Percentiles rank a stretch among this genome's conserved stretches.
These are phyloP conservation scores for Coregonus suidteri DNA, from an alignment of 2,797 vertebrate species.

Conservation along the genomic window DNA sequence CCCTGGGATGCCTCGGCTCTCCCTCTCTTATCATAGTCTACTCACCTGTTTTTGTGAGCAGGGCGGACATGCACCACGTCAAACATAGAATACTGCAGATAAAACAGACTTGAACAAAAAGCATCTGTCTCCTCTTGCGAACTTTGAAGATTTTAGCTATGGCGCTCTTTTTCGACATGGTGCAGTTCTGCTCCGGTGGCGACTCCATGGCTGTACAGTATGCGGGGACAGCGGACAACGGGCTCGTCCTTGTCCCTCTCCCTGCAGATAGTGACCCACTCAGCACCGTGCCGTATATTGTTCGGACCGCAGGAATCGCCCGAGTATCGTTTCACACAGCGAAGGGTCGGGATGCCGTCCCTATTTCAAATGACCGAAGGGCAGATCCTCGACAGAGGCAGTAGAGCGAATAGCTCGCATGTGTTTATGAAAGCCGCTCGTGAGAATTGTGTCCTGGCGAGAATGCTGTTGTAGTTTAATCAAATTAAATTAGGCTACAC, in stretches of 20 bases:
- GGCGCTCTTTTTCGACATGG: conserved; percentile 49
- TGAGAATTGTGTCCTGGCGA: conserved; percentile 26
- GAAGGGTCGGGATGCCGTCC: conserved; percentile 34
- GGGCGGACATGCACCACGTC: conserved; percentile 60
- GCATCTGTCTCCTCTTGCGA: conserved; percentile 64
- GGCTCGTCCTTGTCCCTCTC: conserved; percentile 1
- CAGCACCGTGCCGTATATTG: conserved; percentile 30
- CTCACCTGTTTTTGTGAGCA: conserved; percentile 62
- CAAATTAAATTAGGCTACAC: conserved; percentile 1
- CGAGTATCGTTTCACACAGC: conserved; percentile 33
- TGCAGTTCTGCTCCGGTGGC: conserved; percentile 17
- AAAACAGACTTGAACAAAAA: conserved; percentile 60
- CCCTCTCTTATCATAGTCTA: background rate
- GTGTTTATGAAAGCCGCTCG: conserved; percentile 27
- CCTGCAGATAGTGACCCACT: conserved; percentile 10
- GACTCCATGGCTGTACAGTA: conserved; percentile 36
- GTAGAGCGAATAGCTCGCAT: conserved; percentile 23
- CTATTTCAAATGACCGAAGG: conserved; percentile 14
- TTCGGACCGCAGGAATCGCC: conserved; percentile 27
- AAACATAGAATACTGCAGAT: conserved; percentile 57
- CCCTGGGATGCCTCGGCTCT: background rate
- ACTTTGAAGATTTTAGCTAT: conserved; percentile 58
- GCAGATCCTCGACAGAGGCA: conserved; percentile 25
- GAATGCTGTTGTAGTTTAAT: conserved; percentile 7
- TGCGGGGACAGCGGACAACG: conserved; percentile 2